Percentiles rank a stretch among this genome's conserved stretches.
These are phyloP conservation scores for Phyllotreta striolata DNA, from an alignment of 2,888 invertebrate species.

Conservation along the genomic window DNA sequence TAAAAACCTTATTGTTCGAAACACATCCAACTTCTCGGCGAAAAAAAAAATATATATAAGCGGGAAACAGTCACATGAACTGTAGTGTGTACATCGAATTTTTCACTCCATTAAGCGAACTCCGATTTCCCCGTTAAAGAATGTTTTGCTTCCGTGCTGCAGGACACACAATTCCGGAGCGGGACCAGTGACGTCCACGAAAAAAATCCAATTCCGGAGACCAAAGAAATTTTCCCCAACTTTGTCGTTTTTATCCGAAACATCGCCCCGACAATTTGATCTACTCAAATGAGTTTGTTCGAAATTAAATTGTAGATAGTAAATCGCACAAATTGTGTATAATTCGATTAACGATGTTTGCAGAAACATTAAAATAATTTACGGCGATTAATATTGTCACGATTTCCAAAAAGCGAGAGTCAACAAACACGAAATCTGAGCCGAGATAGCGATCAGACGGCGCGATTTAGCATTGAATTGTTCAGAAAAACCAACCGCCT, in stretches of 20 bases:
- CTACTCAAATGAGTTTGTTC: neutral
- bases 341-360: constrained; percentile 38
- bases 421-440: constrained; percentile 29
- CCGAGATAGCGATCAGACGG: constrained; percentile 40
- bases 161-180: constrained; percentile 35
- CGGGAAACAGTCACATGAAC: constrained; percentile 52
- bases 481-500: constrained; percentile 50
- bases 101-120: constrained; percentile 52
- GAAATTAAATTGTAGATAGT: constrained; percentile 11
- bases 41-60: constrained; percentile 41
- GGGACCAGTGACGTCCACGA: constrained; percentile 32
- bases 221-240: too few species aligned
- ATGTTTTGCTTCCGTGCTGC: constrained; percentile 37
- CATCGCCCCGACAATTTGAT: too few species aligned
- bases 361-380: constrained; percentile 39
- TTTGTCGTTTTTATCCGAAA: too few species aligned
- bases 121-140: constrained; percentile 35
- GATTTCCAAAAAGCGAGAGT: constrained; percentile 50
- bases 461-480: constrained; percentile 40
- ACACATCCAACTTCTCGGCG: constrained; percentile 29
- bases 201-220: constrained; percentile 7
- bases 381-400: constrained; percentile 37
- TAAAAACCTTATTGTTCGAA: constrained; percentile 19
- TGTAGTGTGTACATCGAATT: constrained; percentile 57
- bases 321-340: constrained; percentile 21